Evolutionary conservation across 1,140 invertebrate species (phyloP), one percentile per base, ranked within the genome.

Genomic region (Drosophila chauvacae): DNA sequence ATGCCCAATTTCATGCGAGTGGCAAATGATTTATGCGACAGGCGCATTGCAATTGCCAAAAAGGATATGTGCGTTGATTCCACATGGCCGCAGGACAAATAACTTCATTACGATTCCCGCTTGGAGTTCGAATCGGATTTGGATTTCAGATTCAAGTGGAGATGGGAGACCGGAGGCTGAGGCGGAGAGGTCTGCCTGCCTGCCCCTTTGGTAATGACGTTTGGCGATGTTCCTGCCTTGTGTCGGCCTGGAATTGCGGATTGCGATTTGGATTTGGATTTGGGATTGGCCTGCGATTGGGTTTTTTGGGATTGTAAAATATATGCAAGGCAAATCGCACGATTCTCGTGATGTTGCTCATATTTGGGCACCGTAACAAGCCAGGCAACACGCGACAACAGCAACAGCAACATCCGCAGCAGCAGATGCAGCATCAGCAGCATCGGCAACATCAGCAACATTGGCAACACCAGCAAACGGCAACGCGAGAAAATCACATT

Each of bases 1-100:
- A 90, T 90, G 85, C 85, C 81, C 85, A 90, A 90, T 90, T 90
- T 90, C 85, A 90, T 90, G 85, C 85, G 85, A 90, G 78, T 90
- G 81, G 81, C 81, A 85, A 90, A 90, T 90, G 85, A 90, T 90
- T 90, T 90, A 90, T 90, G 85, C 85, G 85, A 90, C 85, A 90
- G 85, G 77, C 73, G 75, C 75, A 79, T 84, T 88, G 85, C 85
- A 90, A 90, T 90, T 90, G 85, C 85, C 85, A 90, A 90, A 90
- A 90, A 90, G 85, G 85, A 90, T 90, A 88, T 87, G 72, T 88
- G 84, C 77, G 85, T 90, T 90, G 85, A 90, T 90, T 90, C 84
- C 85, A 65, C 66, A 70, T 81, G 73, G 85, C 85, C 85, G 66
- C 85, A 90, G 85, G 85, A 90, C 85, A 90, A 90, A 90, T 90